Conservation (phyloP, 2,113 vertebrate species). For the Thunnus thynnus region DNA sequence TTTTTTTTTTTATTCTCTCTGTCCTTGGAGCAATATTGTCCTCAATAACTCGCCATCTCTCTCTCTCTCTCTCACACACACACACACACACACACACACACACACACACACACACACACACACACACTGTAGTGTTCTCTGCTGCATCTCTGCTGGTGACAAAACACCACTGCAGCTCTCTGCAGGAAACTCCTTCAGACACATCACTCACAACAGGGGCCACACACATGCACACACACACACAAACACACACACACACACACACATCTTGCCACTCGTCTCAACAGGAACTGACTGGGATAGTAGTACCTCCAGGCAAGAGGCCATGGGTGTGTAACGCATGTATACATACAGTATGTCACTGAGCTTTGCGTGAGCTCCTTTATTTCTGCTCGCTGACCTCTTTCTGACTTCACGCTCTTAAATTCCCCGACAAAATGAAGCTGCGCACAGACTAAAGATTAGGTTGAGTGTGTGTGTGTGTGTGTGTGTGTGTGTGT, state of each 20-base stretch:
- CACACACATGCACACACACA: slow-evolving; percentile 34
- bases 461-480: neutral
- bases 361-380: slow-evolving; percentile 20
- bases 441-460: neutral
- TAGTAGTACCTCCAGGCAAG: slow-evolving; percentile 48
- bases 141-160: slow-evolving; percentile 41
- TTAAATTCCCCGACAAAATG: slow-evolving; percentile 8
- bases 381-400: slow-evolving; percentile 34
- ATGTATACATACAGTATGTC: slow-evolving; percentile 25
- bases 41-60: no score
- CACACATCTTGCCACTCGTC: slow-evolving; percentile 4
- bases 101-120: slow-evolving; percentile 10
- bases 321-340: neutral
- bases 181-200: slow-evolving; percentile 58
- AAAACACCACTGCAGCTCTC: slow-evolving; percentile 60
- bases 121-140: slow-evolving; percentile 14
- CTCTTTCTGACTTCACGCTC: slow-evolving; percentile 37
- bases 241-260: slow-evolving; percentile 13
- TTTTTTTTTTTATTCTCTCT: neutral
- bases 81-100: slow-evolving; percentile 10
- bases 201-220: slow-evolving; percentile 52
- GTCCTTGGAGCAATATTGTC: no score
- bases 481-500: neutral
- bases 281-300: slow-evolving; percentile 54
- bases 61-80: neutral